These are phyloP conservation scores for Chydorus sphaericus DNA, from an alignment of 2,888 invertebrate species.

Conservation along the genomic window DNA sequence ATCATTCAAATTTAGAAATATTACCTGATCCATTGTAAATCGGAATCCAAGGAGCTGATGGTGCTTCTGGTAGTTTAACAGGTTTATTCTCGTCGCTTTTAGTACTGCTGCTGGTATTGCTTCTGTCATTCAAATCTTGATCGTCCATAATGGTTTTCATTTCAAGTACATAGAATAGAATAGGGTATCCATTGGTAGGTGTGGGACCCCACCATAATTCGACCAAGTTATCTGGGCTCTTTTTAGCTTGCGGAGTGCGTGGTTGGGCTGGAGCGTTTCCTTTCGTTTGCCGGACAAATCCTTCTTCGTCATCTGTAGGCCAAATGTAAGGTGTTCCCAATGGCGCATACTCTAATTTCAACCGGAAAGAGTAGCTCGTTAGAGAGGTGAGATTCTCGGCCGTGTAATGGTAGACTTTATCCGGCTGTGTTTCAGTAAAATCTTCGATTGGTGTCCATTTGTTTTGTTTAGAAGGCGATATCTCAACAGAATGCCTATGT, in stretches of 20 bases:
- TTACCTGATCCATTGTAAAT: constrained; percentile 63
- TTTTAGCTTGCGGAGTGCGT: neutral
- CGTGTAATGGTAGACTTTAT: neutral
- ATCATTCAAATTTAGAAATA: neutral
- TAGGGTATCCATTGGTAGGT: neutral
- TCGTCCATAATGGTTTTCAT: neutral
- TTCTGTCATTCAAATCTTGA: neutral
- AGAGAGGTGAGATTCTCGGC: neutral
- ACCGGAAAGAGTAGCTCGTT: neutral
- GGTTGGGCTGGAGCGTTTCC: neutral
- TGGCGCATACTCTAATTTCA: neutral
- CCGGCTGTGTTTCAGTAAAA: neutral
- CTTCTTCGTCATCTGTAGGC: neutral
- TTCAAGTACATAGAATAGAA: neutral
- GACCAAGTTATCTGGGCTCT: neutral
- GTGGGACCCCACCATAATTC: neutral
- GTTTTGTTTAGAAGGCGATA: neutral
- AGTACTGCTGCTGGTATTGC: neutral
- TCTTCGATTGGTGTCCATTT: neutral
- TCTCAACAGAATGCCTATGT: neutral
- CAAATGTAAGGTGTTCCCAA: neutral
- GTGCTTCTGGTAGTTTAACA: constrained; percentile 31
- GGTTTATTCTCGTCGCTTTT: constrained; percentile 26
- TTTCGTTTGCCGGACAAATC: neutral
- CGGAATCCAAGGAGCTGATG: constrained; percentile 38